phyloP scores from a whole-genome alignment of 1,140 invertebrate species.

The Cephus cinctus region DNA sequence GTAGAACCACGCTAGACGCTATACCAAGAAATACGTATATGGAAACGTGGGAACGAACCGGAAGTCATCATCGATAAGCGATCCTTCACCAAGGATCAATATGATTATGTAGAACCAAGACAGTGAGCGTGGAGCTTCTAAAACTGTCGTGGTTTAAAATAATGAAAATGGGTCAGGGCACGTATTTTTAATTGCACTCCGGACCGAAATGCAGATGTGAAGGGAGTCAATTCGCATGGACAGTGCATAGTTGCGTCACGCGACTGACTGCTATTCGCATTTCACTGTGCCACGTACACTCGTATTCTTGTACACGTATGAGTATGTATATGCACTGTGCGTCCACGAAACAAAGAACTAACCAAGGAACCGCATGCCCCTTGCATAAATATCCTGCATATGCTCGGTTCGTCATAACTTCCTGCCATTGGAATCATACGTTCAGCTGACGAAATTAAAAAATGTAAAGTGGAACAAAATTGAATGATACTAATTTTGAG shows the following conservation, averaged over 20 bases:
- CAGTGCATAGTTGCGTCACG: slow-evolving; percentile 4
- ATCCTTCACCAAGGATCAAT: no score
- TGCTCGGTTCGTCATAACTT: slow-evolving; percentile 22
- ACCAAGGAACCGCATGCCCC: slow-evolving; percentile 26
- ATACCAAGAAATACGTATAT: no score
- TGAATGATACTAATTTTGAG: no score
- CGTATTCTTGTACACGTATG: slow-evolving; percentile 17
- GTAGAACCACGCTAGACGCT: no score
- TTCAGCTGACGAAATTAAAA: slow-evolving; percentile 38
- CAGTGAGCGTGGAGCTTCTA: no score
- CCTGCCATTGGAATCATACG: slow-evolving; percentile 21
- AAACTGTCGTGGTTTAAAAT: slow-evolving; percentile 40
- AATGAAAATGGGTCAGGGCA: slow-evolving; percentile 37
- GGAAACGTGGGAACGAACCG: no score
- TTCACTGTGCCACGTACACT: not conserved
- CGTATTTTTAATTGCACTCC: slow-evolving; percentile 39
- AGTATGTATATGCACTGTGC: slow-evolving; percentile 3
- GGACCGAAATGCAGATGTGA: slow-evolving; percentile 25
- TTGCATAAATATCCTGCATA: slow-evolving; percentile 33
- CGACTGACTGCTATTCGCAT: not conserved
- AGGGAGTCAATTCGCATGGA: not conserved
- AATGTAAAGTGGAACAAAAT: no score
- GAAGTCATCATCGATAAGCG: no score
- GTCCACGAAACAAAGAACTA: slow-evolving; percentile 33
- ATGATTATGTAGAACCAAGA: no score